phyloP scores from a whole-genome alignment of 2,113 vertebrate genomes.

The Mionectes macconnelli region DNA sequence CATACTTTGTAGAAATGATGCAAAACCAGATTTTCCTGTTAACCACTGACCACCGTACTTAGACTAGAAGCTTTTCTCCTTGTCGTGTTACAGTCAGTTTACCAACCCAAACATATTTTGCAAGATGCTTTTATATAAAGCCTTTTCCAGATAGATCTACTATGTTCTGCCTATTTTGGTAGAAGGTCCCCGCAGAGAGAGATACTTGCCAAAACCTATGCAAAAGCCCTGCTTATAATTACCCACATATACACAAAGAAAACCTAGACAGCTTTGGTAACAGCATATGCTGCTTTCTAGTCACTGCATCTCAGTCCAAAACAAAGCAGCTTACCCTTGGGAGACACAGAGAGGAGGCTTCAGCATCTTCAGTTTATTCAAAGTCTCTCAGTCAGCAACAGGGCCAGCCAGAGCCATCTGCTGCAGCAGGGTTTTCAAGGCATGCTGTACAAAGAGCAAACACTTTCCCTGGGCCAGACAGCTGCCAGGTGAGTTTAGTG shows the following conservation, averaged over 20 bases:
- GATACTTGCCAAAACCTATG: neutral
- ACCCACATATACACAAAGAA: neutral
- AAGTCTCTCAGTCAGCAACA: neutral
- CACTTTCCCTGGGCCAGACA: neutral
- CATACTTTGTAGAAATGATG: neutral
- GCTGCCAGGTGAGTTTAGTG: neutral
- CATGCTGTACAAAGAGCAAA: neutral
- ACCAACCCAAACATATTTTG: neutral
- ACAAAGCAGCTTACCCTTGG: neutral
- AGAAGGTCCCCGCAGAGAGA: neutral
- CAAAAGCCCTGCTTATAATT: neutral
- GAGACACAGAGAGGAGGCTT: neutral
- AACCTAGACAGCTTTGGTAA: neutral
- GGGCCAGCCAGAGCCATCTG: constrained; percentile 9
- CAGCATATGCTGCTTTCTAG: neutral
- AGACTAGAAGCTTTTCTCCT: neutral
- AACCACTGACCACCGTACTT: neutral
- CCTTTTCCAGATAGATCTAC: neutral
- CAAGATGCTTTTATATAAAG: neutral
- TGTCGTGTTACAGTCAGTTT: neutral
- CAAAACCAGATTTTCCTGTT: neutral
- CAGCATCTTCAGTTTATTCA: neutral
- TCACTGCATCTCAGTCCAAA: neutral
- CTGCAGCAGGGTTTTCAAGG: neutral
- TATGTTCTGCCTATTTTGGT: neutral